Evolutionary conservation across 2,888 invertebrate genomes (phyloP).

Genomic region (Aricia artaxerxes): DNA sequence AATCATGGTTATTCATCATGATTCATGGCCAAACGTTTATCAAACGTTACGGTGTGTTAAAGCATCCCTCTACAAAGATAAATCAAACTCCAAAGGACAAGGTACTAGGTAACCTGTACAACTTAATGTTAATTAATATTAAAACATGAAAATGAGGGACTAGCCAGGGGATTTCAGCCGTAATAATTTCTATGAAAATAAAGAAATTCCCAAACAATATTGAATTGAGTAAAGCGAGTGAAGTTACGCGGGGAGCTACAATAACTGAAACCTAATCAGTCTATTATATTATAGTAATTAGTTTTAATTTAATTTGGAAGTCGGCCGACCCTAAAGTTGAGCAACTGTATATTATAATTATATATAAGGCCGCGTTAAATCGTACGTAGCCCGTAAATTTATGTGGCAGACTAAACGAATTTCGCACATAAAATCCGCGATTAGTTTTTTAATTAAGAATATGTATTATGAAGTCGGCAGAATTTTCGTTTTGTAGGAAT

Average conservation of each 20-base stretch:
- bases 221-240: neutral
- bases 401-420: neutral
- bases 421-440: neutral
- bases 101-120: no score
- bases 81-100: no score
- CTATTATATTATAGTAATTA: neutral
- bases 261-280: conserved; percentile 3
- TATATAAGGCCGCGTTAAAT: neutral
- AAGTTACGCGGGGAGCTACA: neutral
- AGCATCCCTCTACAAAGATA: no score
- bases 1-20: no score
- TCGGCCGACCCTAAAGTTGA: conserved; percentile 3
- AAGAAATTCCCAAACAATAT: neutral
- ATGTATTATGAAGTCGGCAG: neutral
- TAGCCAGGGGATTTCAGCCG: no score
- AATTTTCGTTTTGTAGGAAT: neutral
- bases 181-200: neutral
- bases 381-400: conserved; percentile 12
- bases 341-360: neutral
- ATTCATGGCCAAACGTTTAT: no score
- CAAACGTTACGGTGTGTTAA: no score
- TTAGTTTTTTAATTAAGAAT: neutral
- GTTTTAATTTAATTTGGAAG: conserved; percentile 13
- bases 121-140: no score
- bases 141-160: no score